These are phyloP conservation scores for Eristalinus aeneus DNA, from an alignment of 2,888 invertebrate species.

Conservation along the genomic window DNA sequence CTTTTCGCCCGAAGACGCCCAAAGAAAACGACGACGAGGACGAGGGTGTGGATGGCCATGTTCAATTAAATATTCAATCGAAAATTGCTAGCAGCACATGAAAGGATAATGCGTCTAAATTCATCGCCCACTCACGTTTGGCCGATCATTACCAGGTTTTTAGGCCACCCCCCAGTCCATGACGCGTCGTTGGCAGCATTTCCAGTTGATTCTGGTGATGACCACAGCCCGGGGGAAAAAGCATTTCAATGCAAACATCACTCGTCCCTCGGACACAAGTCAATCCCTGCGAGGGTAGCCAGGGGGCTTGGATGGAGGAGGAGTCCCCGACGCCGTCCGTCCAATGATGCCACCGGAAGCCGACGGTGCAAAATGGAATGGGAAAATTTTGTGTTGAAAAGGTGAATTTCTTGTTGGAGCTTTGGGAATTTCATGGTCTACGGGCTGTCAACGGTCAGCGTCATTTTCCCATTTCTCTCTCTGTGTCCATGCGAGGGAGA, in stretches of 20 bases:
- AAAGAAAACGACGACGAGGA: not conserved
- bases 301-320: not conserved
- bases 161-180: too few species aligned
- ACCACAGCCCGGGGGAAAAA: conserved; percentile 22
- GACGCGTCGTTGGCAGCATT: not conserved
- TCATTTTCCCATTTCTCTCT: conserved; percentile 24
- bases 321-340: too few species aligned
- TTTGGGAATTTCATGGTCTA: conserved; percentile 1
- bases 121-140: not conserved
- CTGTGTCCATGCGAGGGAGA: conserved; percentile 3
- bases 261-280: conserved; percentile 14
- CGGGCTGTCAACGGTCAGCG: not conserved
- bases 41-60: not conserved
- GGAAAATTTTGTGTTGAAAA: conserved; percentile 24
- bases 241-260: conserved; percentile 44
- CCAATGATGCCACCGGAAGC: not conserved
- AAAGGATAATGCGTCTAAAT: conserved; percentile 39
- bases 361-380: conserved; percentile 36
- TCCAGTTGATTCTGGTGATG: conserved; percentile 7
- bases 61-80: conserved; percentile 63
- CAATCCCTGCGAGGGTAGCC: not conserved
- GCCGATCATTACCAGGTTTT: conserved; percentile 14
- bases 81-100: conserved; percentile 60
- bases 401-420: conserved; percentile 27
- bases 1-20: conserved; percentile 1